Base-by-base conservation (phyloP, 2,888 invertebrate genomes). In the Galerucella nymphaeae region DNA sequence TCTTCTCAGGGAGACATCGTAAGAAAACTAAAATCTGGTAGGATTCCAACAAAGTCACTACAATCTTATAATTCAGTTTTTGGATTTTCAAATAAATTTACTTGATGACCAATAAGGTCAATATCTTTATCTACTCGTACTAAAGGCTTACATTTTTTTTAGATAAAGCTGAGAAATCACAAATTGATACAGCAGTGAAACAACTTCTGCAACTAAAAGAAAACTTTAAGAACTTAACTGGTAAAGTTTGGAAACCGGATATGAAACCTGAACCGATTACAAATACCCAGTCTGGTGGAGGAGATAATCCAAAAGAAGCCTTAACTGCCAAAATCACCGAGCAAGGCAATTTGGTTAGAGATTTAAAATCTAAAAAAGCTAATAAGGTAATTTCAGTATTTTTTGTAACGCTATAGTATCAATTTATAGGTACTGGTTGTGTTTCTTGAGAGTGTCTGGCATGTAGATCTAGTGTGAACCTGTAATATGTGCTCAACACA, bases 301-400 rank as follows among this genome's bases (percentile, higher is more conserved):
- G 90, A 94, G 77, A 75, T 66, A 73, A 45, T 59, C 23, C 61
- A 8, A 80, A 79, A 69, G 77, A 79, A 50, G 70, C 62, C 16
- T 79, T 89, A 8, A 87, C 87, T 5, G 84, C 81, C 14, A 87
- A 88, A 81, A 89, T 93, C 62, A 88, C 85, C 65, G 87, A 87
- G 14, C 92, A 92, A 82, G 92, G 91, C 14, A 89, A 91, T 78
- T 84, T 88, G 75, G 90, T 93, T 3, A 85, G 91, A 66, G 86
- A 89, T 48, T 86, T 92, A 38, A 90, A 90, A 80, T 72, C 87
- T 1, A 85, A 83, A 66, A 88, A 88, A 73, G 88, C 87, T 1
- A 75, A 79, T 38, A 89, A 89, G 81, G 83, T 82, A 66, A 74
- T 55, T 72, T 64, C n/a, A 66, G 11, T 45, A 30, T 30, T 30